phyloP scores from a whole-genome alignment of 2,888 invertebrate genomes.

The Odontomyia ornata region DNA sequence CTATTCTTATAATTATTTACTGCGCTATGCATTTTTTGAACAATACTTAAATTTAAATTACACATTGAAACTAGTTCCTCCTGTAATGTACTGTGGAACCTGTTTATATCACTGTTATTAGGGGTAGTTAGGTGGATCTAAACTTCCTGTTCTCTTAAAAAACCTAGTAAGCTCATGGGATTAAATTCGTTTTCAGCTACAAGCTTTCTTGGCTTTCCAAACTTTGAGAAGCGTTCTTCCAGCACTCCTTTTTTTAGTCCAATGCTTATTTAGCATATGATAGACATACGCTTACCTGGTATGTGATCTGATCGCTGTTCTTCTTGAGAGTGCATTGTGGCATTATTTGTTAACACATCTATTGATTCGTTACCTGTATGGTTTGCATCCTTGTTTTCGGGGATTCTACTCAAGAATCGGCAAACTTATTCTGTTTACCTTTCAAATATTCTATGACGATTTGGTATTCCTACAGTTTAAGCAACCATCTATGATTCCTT shows the following conservation, averaged over 20 bases:
- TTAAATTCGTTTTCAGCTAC: too few species aligned
- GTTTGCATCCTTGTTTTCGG: slow-evolving; percentile 34
- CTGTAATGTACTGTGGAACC: too few species aligned
- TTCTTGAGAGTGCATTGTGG: too few species aligned
- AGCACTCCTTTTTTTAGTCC: slow-evolving; percentile 46
- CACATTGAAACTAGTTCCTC: neutral
- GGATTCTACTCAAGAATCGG: slow-evolving; percentile 48
- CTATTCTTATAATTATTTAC: slow-evolving; percentile 50
- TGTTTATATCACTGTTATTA: slow-evolving; percentile 46
- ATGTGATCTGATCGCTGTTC: slow-evolving; percentile 48
- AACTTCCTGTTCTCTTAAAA: too few species aligned
- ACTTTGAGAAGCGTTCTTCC: too few species aligned
- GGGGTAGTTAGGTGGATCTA: slow-evolving; percentile 45
- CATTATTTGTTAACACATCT: slow-evolving; percentile 43
- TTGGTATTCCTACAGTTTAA: slow-evolving; percentile 47
- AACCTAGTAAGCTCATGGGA: too few species aligned
- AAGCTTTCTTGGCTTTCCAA: too few species aligned
- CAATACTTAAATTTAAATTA: neutral
- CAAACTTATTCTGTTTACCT: too few species aligned
- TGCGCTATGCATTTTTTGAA: slow-evolving; percentile 47
- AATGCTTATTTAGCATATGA: slow-evolving; percentile 46
- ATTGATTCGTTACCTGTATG: slow-evolving; percentile 32
- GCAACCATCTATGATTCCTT: slow-evolving; percentile 47
- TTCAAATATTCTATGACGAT: slow-evolving; percentile 47
- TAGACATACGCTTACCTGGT: slow-evolving; percentile 48